phyloP scores from a whole-genome alignment of 2,888 invertebrate genomes.

The Notodonta ziczac region DNA sequence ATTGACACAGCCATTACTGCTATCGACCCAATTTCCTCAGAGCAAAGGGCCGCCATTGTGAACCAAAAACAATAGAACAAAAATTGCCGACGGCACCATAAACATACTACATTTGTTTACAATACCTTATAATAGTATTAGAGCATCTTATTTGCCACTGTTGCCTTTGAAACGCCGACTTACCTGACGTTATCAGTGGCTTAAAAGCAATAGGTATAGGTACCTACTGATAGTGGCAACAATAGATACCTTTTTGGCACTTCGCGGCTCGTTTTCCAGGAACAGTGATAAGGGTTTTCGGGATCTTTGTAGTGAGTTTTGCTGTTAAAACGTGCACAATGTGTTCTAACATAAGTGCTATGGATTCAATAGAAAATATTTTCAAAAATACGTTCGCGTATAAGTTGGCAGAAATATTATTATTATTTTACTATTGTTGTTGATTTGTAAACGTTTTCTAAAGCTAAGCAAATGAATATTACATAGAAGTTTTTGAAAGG shows the following conservation, averaged over 20 bases:
- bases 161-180: conserved; percentile 60
- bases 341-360: not conserved
- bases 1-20: conserved; percentile 17
- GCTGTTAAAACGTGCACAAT: not conserved
- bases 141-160: conserved; percentile 71
- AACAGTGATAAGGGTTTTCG: conserved; percentile 2
- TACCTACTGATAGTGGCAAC: conserved; percentile 3
- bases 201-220: conserved; percentile 3
- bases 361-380: not conserved
- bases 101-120: conserved; percentile 61
- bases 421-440: no score
- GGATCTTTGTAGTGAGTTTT: not conserved
- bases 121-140: conserved; percentile 64
- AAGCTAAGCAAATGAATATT: no score
- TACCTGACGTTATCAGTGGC: conserved; percentile 25
- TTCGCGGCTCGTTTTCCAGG: not conserved
- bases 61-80: conserved; percentile 55
- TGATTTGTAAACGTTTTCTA: not conserved
- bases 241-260: conserved; percentile 8
- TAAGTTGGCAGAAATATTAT: no score
- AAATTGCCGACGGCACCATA: conserved; percentile 48
- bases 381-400: not conserved
- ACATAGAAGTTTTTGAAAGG: no score
- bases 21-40: conserved; percentile 40
- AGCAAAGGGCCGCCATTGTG: conserved; percentile 52